Evolutionary conservation across 2,888 invertebrate genomes (phyloP).

Genomic region (Cheilosia scutellata): DNA sequence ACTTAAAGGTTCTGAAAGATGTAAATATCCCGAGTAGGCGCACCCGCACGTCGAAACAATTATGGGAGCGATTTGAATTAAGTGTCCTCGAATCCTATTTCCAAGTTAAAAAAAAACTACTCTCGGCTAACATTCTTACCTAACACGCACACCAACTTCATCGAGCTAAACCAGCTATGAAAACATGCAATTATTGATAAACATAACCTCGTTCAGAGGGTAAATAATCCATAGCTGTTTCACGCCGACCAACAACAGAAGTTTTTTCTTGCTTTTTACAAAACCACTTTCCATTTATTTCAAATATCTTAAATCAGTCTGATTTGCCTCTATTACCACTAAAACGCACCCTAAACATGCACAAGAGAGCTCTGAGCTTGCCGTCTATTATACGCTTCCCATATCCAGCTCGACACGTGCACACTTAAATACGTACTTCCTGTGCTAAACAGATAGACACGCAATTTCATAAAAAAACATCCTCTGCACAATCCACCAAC

Average conservation of each 20-base stretch:
- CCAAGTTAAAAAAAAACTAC: background rate
- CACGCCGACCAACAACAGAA: background rate
- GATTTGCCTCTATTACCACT: conserved; percentile 49
- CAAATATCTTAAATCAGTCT: conserved; percentile 58
- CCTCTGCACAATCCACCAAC: background rate
- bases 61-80: no score
- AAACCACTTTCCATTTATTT: conserved; percentile 58
- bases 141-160: background rate
- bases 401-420: conserved; percentile 45
- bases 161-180: background rate
- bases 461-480: conserved; percentile 44
- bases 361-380: conserved; percentile 41
- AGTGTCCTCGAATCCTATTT: no score
- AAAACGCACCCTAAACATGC: conserved; percentile 63
- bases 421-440: conserved; percentile 65
- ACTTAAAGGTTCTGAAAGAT: no score
- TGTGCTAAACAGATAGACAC: conserved; percentile 66
- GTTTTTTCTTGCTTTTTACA: background rate
- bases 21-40: no score
- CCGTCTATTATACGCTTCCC: conserved; percentile 6
- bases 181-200: background rate
- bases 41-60: no score
- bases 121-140: background rate
- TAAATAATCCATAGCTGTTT: conserved; percentile 40
- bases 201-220: conserved; percentile 23